Evolutionary conservation across 2,113 vertebrate species (phyloP), one percentile per base, ranked within the genome.

Genomic region (Apodemus sylvaticus): DNA sequence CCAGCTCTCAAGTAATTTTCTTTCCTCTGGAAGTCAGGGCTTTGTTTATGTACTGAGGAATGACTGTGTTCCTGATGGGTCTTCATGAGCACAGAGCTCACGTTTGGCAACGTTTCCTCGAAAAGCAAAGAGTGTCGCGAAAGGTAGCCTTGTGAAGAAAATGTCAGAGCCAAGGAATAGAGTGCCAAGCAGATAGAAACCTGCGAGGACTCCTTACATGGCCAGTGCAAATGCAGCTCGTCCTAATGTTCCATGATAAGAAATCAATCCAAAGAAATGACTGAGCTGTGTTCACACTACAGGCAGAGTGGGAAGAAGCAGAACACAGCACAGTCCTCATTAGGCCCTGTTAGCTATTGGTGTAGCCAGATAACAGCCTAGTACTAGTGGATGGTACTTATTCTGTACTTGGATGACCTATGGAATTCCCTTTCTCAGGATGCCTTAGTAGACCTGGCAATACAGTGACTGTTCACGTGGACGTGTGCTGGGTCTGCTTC

Each of bases 71-170:
- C 91, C 96, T 1, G 29, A 14, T 66, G 64, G 64, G 89, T 99
- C 96, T 97, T 98, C 70, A 14, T 98, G 88, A 97, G 36, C 20
- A 53, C 19, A 42, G 98, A 93, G 98, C 98, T 92, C 98, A 98
- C 96, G 98, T 36, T 48, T 10, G 42, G 98, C 98, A 98, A 97
- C 98, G 87, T 96, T 98, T 99, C 98, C 98, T 99, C 97, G 98
- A 98, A 96, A 99, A 99, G 97, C 98, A 98, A 98, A 99, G 99
- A 98, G 98, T 98, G 96, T 95, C 98, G 96, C 99, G 98, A 99
- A 98, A 98, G 98, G 97, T 95, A 97, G 97, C 96, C 95, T 93
- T 97, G 97, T 96, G 97, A 96, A 97, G 98, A 98, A 96, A 98
- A 96, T 97, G 96, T 96, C 97, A 98, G 98, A 98, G 97, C 97